Evolutionary conservation across 1,140 invertebrate species (phyloP).

Genomic region (Hestina assimilis): DNA sequence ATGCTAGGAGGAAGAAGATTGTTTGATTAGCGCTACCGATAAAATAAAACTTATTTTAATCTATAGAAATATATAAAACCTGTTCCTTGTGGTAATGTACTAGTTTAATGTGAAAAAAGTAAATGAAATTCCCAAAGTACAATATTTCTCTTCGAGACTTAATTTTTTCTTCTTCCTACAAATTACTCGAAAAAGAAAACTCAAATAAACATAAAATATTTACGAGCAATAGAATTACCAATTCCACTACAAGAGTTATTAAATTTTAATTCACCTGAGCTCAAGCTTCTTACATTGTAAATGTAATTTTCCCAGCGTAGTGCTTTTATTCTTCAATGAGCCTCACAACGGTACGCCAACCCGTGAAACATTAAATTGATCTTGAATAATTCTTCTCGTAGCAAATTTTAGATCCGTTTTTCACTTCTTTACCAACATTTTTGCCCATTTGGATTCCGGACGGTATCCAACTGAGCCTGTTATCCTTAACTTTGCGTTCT

Average conservation of each 20-base stretch:
- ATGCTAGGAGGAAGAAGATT: no score
- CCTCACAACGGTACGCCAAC: constrained; percentile 30
- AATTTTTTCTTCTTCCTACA: not conserved
- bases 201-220: not conserved
- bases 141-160: not conserved
- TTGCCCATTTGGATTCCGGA: constrained; percentile 59
- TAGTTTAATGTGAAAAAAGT: no score
- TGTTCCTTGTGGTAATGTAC: no score
- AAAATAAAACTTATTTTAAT: no score
- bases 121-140: no score
- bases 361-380: constrained; percentile 54
- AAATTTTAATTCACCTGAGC: constrained; percentile 29
- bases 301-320: constrained; percentile 28
- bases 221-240: not conserved
- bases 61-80: no score
- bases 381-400: constrained; percentile 47
- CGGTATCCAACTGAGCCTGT: constrained; percentile 62
- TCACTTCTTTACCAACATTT: constrained; percentile 56
- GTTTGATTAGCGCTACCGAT: no score
- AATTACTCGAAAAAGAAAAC: not conserved
- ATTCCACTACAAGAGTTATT: constrained; percentile 20
- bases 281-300: constrained; percentile 31
- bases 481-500: constrained; percentile 65
- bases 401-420: constrained; percentile 56
- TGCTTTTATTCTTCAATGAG: constrained; percentile 34